A percentile compares a stretch with the other conserved stretches of the same genome.
Conservation (phyloP, 2,888 invertebrate genomes). For the Seladonia tumulorum region DNA sequence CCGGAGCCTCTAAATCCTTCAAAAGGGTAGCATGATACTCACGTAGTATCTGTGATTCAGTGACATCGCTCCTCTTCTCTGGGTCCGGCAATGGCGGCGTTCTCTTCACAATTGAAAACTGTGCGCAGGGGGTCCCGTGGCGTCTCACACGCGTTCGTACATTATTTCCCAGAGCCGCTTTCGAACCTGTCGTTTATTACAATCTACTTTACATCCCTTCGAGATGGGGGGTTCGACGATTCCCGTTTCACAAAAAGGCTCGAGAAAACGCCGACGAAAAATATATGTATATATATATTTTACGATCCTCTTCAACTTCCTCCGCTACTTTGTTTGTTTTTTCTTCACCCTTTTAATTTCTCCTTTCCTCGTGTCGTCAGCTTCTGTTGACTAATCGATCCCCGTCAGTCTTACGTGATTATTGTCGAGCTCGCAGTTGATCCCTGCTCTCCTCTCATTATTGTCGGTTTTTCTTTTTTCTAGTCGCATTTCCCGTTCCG, state of each 20-base stretch:
- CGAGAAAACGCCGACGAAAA: conserved; percentile 12
- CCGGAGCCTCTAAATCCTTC: neutral
- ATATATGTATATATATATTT: neutral
- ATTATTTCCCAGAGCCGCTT: conserved; percentile 7
- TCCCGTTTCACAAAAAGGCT: neutral
- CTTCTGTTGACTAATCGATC: conserved; percentile 41
- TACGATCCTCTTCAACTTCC: neutral
- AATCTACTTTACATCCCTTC: neutral
- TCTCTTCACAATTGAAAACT: conserved; percentile 29
- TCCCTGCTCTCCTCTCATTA: conserved; percentile 58
- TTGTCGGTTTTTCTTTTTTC: conserved; percentile 54
- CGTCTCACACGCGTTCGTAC: neutral
- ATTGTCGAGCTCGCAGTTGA: conserved; percentile 66
- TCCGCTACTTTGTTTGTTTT: neutral
- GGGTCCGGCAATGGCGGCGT: conserved; percentile 24
- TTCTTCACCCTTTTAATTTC: neutral
- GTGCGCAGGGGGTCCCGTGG: neutral
- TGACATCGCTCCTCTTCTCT: conserved; percentile 76
- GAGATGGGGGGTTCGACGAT: neutral
- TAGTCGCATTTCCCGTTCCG: conserved; percentile 27
- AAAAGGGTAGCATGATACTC: conserved; percentile 69
- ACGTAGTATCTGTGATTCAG: conserved; percentile 83
- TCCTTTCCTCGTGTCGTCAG: neutral
- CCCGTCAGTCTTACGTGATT: conserved; percentile 67
- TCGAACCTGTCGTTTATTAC: neutral